Evolutionary conservation across 1,140 invertebrate genomes (phyloP), one percentile per base, ranked within the genome.

Genomic region (Leptinotarsa lineolata): DNA sequence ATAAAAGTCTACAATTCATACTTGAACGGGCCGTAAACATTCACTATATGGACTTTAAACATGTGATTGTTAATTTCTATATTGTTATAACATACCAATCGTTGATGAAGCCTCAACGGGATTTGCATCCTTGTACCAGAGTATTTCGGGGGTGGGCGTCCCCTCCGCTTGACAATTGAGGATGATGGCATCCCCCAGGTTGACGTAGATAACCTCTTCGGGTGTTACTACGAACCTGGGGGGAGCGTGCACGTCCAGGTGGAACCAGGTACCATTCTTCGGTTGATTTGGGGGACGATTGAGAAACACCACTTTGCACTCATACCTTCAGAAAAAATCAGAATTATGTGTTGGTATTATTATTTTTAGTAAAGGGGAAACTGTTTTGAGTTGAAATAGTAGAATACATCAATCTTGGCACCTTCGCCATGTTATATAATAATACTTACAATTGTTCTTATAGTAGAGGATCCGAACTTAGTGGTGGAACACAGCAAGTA

Each of bases 261-360:
- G 95, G 86, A 97, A 96, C 95, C 95, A 97, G 81, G 95, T 97
- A 77, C 95, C 95, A 89, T 97, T 93, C 88, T 95, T 92, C 87
- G 92, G 89, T 83, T 90, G 91, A 85, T 93, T 94, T 75, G 95
- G 95, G 76, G 94, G 94, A 74, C 95, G 92, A 86, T 97, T 97
- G 85, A 97, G 92, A 88, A 97, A 97, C 83, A 95, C 94, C 83
- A 97, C 94, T 87, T 95, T 96, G 87, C 96, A 98, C 86, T 97
- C 94, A 88, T 98, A 98, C 82, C 82, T 83, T 44, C 11, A 76
- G 4, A 60, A 54, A 54, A 16, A 54, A 54, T 39, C 2, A 11
- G 30, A 39, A 4, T 39, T 39, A 39, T 39, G 30, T 11, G 30
- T 39, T 39, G 30, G 30, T 39, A 39, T 39, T 39, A 39, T 39